These are phyloP conservation scores for Rhagonycha lutea DNA, from an alignment of 2,888 invertebrate species.

Conservation along the genomic window DNA sequence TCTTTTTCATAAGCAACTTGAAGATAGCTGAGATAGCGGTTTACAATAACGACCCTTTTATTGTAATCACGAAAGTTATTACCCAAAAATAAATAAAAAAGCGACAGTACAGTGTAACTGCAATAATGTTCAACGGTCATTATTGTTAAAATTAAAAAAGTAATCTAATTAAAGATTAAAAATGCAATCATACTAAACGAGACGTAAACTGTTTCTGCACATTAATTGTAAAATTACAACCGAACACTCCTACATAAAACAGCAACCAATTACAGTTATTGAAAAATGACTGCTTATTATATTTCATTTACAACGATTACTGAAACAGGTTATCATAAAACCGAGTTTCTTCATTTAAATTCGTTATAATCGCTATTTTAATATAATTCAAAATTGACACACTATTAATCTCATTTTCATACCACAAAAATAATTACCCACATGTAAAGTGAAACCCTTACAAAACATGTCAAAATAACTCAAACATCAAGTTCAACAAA, in stretches of 20 bases:
- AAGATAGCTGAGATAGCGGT: not conserved
- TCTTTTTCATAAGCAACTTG: not conserved
- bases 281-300: not conserved
- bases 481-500: not conserved
- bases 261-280: not conserved
- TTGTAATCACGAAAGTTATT: not conserved
- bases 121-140: not conserved
- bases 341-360: not conserved
- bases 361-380: not conserved
- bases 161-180: not conserved
- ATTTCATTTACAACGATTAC: not conserved
- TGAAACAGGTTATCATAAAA: not conserved
- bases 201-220: not conserved
- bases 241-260: not conserved
- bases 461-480: not conserved
- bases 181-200: not conserved
- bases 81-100: not conserved
- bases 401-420: not conserved
- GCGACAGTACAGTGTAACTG: not conserved
- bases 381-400: not conserved
- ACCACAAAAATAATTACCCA: not conserved
- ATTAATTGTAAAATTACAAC: not conserved
- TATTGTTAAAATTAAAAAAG: not conserved
- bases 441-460: not conserved
- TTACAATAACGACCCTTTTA: not conserved